Percentiles rank a stretch among this genome's conserved stretches.
These are phyloP conservation scores for Drosophila villosipedis DNA, from an alignment of 2,888 invertebrate genomes.

Conservation along the genomic window DNA sequence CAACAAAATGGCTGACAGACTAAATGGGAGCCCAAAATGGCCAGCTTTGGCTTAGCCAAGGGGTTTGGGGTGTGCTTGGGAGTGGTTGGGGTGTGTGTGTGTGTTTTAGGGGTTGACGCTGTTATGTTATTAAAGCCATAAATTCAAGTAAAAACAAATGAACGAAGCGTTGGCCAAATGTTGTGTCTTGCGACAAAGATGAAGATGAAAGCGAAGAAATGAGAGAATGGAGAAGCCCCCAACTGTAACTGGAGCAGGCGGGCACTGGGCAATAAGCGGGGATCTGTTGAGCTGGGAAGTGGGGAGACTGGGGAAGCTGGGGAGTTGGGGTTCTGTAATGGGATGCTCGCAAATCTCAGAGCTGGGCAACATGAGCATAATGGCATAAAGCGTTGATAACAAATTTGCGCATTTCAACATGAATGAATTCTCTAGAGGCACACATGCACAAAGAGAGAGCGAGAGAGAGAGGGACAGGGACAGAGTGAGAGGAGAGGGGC, in stretches of 20 bases:
- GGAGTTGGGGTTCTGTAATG: conserved; percentile 40
- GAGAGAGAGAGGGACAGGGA: neutral
- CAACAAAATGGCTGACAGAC: conserved; percentile 63
- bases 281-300: neutral
- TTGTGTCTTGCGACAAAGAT: conserved; percentile 39
- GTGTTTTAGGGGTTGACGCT: conserved; percentile 32
- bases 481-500: neutral
- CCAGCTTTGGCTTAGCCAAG: conserved; percentile 15
- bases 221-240: conserved; percentile 6
- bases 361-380: conserved; percentile 75
- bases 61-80: conserved; percentile 19
- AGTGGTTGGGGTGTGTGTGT: neutral
- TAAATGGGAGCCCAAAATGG: conserved; percentile 44
- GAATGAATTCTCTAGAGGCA: conserved; percentile 81
- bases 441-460: conserved; percentile 31
- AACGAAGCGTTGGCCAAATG: conserved; percentile 67
- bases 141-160: conserved; percentile 74
- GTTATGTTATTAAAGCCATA: conserved; percentile 71
- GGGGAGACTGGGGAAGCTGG: conserved; percentile 8
- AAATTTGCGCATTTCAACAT: conserved; percentile 83
- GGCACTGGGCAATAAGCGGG: neutral
- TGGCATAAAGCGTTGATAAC: conserved; percentile 82
- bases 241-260: conserved; percentile 5
- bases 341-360: conserved; percentile 51
- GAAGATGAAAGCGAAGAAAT: conserved; percentile 21